A percentile compares a stretch with the other conserved stretches of the same genome.
Conservation (phyloP, 2,113 vertebrate genomes). For the Taurulus bubalis region DNA sequence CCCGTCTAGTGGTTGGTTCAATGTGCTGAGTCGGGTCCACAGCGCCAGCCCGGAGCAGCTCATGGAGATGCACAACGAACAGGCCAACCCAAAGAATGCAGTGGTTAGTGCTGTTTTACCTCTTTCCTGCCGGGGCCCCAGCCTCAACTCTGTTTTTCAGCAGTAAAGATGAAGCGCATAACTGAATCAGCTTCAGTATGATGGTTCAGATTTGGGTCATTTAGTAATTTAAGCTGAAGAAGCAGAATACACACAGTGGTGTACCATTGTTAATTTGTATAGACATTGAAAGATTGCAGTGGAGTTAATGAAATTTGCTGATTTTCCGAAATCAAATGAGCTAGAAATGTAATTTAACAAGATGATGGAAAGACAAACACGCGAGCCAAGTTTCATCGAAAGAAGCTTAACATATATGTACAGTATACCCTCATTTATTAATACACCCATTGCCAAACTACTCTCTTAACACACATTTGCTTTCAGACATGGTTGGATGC, state of each 20-base stretch:
- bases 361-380: background rate
- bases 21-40: constrained; percentile 91
- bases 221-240: constrained; percentile 15
- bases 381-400: background rate
- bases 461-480: background rate
- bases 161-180: constrained; percentile 36
- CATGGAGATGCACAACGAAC: constrained; percentile 93
- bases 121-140: constrained; percentile 42
- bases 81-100: constrained; percentile 95
- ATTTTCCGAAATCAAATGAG: constrained; percentile 4
- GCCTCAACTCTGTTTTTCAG: constrained; percentile 39
- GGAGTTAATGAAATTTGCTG: background rate
- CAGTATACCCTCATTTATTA: background rate
- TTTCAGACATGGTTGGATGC: background rate
- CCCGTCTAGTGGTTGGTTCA: constrained; percentile 90
- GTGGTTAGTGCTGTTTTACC: constrained; percentile 87
- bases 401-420: background rate
- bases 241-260: background rate
- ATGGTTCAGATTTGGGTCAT: constrained; percentile 17
- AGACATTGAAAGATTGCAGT: background rate
- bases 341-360: background rate
- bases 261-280: background rate
- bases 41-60: constrained; percentile 90
- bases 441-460: background rate
- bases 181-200: constrained; percentile 17